Evolutionary conservation across 2,113 vertebrate genomes (phyloP), one percentile per base, ranked within the genome.

Genomic region (Urocynchramus pylzowi): DNA sequence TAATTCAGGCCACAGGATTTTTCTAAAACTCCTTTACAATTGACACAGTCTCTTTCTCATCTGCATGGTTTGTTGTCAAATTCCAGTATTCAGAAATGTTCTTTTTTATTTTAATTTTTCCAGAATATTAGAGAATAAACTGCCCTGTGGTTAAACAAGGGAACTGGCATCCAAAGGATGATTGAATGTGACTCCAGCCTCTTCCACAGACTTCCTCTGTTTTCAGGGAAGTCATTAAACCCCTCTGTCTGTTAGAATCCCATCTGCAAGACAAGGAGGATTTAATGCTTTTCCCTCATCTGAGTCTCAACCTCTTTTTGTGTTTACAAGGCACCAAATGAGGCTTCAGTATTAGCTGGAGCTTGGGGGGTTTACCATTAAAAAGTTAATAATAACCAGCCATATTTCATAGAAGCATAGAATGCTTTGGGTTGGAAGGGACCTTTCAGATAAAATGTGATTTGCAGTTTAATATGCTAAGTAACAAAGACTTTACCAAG

Each of bases 391-490:
- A 95, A 95, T 54, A 96, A 89, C 64, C 69, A 93, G 60, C 65
- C 76, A 67, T 96, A 87, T 90, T 94, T 93, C 65, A 64, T 18
- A 50, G 67, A 79, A 26, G 63, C 57, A 26, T 35, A 42, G 54
- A 84, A 69, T 77, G 49, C 35, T 90, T 77, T 63, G 88, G 35
- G 49, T 90, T 84, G 71, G 80, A 90, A 77, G 22, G 42, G 49
- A 42, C 42, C 15, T 70, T 77, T 61, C 79, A 93, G 93, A 90
- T 94, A 78, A 90, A 96, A 93, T 91, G 73, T 81, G 73, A 90
- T 96, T 93, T 96, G 73, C 77, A 93, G 92, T 93, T 94, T 87
- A 94, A 94, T 94, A 92, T 81, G 64, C 83, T 75, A 79, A 95
- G 65, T 68, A 94, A 96, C 90, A 95, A 96, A 95, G 88, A 49